phyloP scores from a whole-genome alignment of 2,888 invertebrate genomes.

The Diarsia dahlii region DNA sequence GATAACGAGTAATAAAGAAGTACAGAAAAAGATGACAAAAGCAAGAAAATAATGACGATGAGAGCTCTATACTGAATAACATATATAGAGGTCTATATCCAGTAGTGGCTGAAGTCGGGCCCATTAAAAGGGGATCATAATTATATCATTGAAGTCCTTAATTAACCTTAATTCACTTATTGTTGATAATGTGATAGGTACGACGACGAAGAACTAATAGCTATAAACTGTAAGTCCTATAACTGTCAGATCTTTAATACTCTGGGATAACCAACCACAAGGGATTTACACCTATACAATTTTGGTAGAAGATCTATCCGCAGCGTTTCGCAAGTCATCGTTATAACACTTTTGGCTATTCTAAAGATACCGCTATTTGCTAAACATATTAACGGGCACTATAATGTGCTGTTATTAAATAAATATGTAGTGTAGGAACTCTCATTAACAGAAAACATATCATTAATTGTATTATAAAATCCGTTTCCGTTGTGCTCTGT shows the following conservation, averaged over 20 bases:
- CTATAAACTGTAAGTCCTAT: neutral
- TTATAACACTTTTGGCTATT: neutral
- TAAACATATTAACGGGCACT: conserved; percentile 3
- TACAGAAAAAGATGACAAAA: too few relatives aligned
- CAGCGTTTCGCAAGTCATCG: conserved; percentile 5
- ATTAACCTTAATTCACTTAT: neutral
- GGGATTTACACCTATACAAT: neutral
- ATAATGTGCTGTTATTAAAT: conserved; percentile 16
- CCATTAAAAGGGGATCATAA: too few relatives aligned
- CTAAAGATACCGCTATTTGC: conserved; percentile 5
- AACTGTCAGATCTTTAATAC: neutral
- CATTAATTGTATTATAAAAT: conserved; percentile 33
- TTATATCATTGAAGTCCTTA: too few relatives aligned
- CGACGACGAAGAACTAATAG: neutral
- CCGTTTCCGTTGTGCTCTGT: conserved; percentile 53
- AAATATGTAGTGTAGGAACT: neutral
- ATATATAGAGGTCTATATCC: too few relatives aligned
- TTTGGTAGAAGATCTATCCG: neutral
- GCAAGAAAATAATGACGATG: too few relatives aligned
- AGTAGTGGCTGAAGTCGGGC: neutral
- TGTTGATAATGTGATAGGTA: neutral
- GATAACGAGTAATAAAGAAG: too few relatives aligned
- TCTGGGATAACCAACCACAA: neutral
- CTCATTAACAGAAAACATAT: conserved; percentile 14
- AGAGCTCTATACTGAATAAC: neutral